These are phyloP conservation scores for Eupithecia subfuscata DNA, from an alignment of 2,888 invertebrate species.

Conservation along the genomic window DNA sequence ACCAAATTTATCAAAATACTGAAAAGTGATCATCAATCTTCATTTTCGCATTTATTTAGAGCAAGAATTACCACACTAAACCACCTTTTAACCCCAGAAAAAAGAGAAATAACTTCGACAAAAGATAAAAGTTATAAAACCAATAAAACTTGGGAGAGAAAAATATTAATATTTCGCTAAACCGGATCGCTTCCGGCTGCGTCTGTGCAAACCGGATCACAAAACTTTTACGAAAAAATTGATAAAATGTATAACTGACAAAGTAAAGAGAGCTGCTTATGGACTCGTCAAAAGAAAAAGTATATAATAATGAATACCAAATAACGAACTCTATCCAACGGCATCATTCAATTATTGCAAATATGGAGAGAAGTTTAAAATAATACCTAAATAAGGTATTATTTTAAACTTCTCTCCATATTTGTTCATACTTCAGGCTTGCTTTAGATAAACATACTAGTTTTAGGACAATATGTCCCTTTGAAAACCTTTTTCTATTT, in stretches of 20 bases:
- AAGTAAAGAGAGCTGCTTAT: conserved; percentile 5
- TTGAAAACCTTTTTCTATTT: no score
- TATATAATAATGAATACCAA: not conserved
- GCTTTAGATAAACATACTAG: no score
- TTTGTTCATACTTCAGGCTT: no score
- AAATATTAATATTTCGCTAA: conserved; percentile 50
- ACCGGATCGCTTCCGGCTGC: conserved; percentile 44
- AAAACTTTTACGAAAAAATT: conserved; percentile 38
- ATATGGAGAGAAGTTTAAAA: no score
- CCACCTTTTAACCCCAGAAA: conserved; percentile 20
- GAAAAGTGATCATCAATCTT: not conserved
- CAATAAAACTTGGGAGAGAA: conserved; percentile 52
- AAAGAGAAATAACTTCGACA: conserved; percentile 42
- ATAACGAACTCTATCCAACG: no score
- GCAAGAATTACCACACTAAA: not conserved
- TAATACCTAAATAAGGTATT: no score
- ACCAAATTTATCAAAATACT: not conserved
- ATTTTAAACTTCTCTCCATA: no score
- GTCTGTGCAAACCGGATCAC: conserved; percentile 40
- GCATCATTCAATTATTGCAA: no score
- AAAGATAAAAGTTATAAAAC: conserved; percentile 49
- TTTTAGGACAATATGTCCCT: no score
- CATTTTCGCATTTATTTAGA: not conserved
- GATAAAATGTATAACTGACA: conserved; percentile 44
- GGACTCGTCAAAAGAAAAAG: not conserved